Percentiles rank a stretch among this genome's conserved stretches.
Conservation (phyloP, 2,113 vertebrate species). For the Entomyzon cyanotis region DNA sequence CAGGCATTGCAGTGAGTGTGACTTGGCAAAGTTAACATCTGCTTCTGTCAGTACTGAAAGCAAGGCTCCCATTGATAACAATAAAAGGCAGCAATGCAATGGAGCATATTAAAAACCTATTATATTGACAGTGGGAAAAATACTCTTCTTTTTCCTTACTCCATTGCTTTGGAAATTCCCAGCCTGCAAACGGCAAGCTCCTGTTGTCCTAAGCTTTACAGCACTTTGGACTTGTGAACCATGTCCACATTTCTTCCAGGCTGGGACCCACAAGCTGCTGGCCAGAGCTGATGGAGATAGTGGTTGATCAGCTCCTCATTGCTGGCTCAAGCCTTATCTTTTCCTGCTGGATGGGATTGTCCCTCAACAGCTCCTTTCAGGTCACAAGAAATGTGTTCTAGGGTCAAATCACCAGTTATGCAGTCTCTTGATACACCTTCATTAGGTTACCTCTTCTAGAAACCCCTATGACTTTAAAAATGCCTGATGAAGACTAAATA, state of each 20-base stretch:
- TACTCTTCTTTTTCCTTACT: not conserved
- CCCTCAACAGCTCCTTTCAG: not conserved
- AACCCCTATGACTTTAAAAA: not conserved
- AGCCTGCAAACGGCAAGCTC: not conserved
- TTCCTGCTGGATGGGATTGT: not conserved
- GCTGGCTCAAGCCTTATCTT: not conserved
- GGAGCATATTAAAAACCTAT: not conserved
- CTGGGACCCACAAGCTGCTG: not conserved
- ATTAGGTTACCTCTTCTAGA: not conserved
- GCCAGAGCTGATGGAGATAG: not conserved
- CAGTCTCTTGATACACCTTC: not conserved
- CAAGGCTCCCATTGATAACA: not conserved
- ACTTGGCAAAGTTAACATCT: not conserved
- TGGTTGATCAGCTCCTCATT: accelerated
- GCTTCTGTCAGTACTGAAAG: not conserved
- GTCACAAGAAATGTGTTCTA: not conserved
- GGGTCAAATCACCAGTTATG: not conserved
- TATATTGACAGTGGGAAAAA: not conserved
- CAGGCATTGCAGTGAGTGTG: not conserved
- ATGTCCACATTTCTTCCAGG: not conserved
- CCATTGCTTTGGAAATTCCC: not conserved
- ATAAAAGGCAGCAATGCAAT: not conserved
- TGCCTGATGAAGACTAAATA: not conserved
- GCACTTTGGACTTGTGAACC: not conserved
- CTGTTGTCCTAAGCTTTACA: not conserved